A percentile compares a stretch with the other conserved stretches of the same genome.
Conservation (phyloP, 2,113 vertebrate genomes). For the Silurus asotus region DNA sequence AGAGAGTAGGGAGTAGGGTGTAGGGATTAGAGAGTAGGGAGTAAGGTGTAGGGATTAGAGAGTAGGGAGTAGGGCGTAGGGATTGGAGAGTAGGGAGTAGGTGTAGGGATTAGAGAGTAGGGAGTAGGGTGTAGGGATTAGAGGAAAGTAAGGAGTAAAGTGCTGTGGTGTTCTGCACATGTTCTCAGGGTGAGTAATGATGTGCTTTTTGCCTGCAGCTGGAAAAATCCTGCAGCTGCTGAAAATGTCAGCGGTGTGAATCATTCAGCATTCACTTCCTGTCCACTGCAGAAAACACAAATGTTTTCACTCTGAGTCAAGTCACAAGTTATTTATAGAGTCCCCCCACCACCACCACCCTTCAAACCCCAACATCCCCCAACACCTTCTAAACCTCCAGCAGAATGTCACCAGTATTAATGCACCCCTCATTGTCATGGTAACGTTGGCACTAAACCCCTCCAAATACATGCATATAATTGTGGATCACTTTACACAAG, state of each 20-base stretch:
- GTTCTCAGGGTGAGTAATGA: conserved; percentile 21
- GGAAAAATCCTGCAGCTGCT: conserved; percentile 37
- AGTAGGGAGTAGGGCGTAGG: no score
- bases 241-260: conserved; percentile 38
- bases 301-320: conserved; percentile 12
- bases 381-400: not conserved
- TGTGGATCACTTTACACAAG: not conserved
- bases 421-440: not conserved
- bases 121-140: no score
- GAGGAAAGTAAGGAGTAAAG: no score
- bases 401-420: not conserved
- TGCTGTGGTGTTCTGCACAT: not conserved
- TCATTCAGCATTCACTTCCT: conserved; percentile 24
- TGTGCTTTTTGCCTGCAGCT: conserved; percentile 4
- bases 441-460: not conserved
- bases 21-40: no score
- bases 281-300: conserved; percentile 17
- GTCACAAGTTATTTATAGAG: conserved; percentile 8
- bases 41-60: no score
- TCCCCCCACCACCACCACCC: not conserved
- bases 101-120: no score
- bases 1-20: no score
- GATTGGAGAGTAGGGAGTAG: no score
- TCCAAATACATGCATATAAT: not conserved
- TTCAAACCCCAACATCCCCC: not conserved